A percentile compares a stretch with the other conserved stretches of the same genome.
phyloP scores from a whole-genome alignment of 2,113 vertebrate species.

The Psephotus haematonotus region DNA sequence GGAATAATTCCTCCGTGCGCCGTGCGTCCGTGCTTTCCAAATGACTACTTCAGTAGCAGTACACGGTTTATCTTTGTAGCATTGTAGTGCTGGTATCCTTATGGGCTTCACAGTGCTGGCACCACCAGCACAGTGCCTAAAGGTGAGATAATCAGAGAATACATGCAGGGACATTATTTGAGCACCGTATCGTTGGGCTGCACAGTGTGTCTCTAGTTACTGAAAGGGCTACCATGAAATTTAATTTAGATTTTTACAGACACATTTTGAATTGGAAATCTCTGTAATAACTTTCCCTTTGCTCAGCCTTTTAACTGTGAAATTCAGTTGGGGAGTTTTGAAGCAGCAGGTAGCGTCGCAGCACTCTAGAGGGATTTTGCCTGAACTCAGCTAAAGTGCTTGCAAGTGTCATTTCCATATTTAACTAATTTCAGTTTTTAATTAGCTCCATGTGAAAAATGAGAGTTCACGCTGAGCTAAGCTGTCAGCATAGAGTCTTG shows the following conservation, averaged over 20 bases:
- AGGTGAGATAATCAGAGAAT: slow-evolving; percentile 66
- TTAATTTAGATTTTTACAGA: slow-evolving; percentile 82
- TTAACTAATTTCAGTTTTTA: slow-evolving; percentile 91
- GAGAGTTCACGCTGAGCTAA: slow-evolving; percentile 83
- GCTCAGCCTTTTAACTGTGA: slow-evolving; percentile 85
- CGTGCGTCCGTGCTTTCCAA: background rate
- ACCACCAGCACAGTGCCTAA: slow-evolving; percentile 55
- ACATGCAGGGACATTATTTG: slow-evolving; percentile 33
- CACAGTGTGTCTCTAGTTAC: slow-evolving; percentile 55
- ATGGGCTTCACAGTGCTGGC: slow-evolving; percentile 30
- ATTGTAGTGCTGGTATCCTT: background rate
- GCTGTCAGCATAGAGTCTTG: slow-evolving; percentile 81
- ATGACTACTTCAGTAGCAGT: background rate
- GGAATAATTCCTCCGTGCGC: background rate
- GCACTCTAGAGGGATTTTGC: slow-evolving; percentile 83
- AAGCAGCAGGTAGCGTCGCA: slow-evolving; percentile 83
- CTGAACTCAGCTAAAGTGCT: slow-evolving; percentile 86
- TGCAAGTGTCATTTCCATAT: slow-evolving; percentile 89
- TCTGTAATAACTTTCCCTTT: slow-evolving; percentile 82
- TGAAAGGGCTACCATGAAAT: slow-evolving; percentile 81
- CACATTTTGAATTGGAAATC: slow-evolving; percentile 78
- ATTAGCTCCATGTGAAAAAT: slow-evolving; percentile 88
- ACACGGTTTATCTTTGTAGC: slow-evolving; percentile 27
- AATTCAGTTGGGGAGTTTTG: slow-evolving; percentile 82
- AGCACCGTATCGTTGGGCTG: slow-evolving; percentile 54